Base-by-base conservation (phyloP, 2,888 invertebrate species). In the Erpobdella octoculata region DNA sequence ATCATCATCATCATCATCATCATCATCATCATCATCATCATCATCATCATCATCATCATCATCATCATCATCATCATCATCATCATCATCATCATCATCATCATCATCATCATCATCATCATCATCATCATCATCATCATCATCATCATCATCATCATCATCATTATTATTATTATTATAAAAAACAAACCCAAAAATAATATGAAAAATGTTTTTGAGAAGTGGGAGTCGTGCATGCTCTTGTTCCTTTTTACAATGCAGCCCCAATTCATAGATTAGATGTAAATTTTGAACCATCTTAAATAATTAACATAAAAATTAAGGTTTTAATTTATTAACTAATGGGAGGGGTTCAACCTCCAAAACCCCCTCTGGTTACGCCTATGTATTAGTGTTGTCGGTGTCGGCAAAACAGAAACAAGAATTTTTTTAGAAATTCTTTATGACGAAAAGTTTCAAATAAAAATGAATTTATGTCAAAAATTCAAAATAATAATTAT, bases 21-120 rank as follows among this genome's bases (percentile, higher is more conserved):
- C 64, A 64, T 35, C 64, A 64, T 64, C 64, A 33, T 4, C 18
- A 64, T n/a, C n/a, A n/a, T n/a, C n/a, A n/a, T n/a, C n/a, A n/a
- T n/a, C n/a, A n/a, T n/a, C n/a, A n/a, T n/a, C 64, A 64, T 64
- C 36, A 35, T 4, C 33, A 35, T 64, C 36, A 64, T 35, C 35
- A 64, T 9, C 33, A 64, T 35, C 64, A 35, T 64, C 64, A 15
- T 46, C n/a, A 15, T 53, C 53, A 53, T 53, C 8, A 53, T 53
- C 6, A 28, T 53, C 53, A 6, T 53, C 2, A 53, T 53, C 8
- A 53, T 53, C 53, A 25, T 4, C 25, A 59, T 59, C n/a, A 5
- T 25, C 59, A 59, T 25, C 59, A 25, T 4, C 25, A 25, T 59
- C 59, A 59, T 25, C 59, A 59, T 21, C 18, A n/a, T 21, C 21